Base-by-base conservation (phyloP, 2,797 vertebrate species). In the Leontocebus nigricollis region DNA sequence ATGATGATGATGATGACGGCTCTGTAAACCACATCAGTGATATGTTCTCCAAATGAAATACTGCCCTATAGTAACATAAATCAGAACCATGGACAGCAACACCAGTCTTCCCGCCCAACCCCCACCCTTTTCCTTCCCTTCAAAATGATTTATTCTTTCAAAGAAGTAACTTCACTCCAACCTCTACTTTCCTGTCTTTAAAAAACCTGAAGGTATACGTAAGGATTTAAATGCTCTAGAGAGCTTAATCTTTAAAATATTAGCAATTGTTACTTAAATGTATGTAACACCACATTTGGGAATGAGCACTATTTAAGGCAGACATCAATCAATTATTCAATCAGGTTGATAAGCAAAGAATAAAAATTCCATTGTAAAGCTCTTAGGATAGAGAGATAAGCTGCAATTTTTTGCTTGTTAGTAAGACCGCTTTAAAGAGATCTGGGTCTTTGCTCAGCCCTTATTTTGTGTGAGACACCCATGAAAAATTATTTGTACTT, bases 71-170 rank as follows among this genome's bases (percentile, higher is more conserved):
- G 20, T 11, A 75, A 61, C 7, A n/a, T 5, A 22, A 27, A 36
- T 94, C 80, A 89, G 95, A 36, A 96, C 93, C 92, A 87, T 7
- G 94, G 96, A 95, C 83, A 95, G 94, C 86, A 82, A 64, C 83
- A 39, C 0, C 1, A 10, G 9, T 8, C 39, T 39, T 22, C 50
- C 19, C 2, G 1, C 4, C 17, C 59, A 27, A 61, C 59, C 59
- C 59, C 27, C 27, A 61, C 14, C 64, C 15, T 41, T 88, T 73
- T 44, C 46, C 30, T 36, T 64, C 7, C 79, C 50, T 73, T 80
- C 24, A 52, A 57, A 89, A 64, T 19, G 36, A 67, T 36, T 88
- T 36, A n/a, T 22, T 44, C 81, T 95, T 82, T 92, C 20, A 22
- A 27, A 92, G 5, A 5, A 83, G 3, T 55, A 41, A 84, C 8